These are phyloP conservation scores for Ectropis grisescens DNA, from an alignment of 1,140 invertebrate genomes.

Conservation along the genomic window DNA sequence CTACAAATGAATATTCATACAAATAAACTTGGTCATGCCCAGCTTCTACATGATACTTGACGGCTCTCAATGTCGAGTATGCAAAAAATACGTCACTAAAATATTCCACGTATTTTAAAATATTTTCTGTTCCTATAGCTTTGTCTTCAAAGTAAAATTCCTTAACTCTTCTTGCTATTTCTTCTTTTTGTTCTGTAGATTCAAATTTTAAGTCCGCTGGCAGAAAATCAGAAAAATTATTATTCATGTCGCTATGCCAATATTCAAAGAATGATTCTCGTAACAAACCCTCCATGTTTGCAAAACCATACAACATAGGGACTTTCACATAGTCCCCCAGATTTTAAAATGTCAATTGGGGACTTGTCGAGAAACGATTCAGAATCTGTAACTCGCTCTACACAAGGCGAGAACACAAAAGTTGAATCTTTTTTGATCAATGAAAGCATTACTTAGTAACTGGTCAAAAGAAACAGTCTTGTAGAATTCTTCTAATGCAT, in stretches of 20 bases:
- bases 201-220: slow-evolving; percentile 17
- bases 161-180: slow-evolving; percentile 12
- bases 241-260: slow-evolving; percentile 16
- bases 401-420: slow-evolving; percentile 15
- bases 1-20: slow-evolving; percentile 16
- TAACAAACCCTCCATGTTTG: slow-evolving; percentile 15
- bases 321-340: slow-evolving; percentile 1
- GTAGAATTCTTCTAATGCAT: slow-evolving; percentile 18
- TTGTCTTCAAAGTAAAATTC: slow-evolving; percentile 18
- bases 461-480: slow-evolving; percentile 5
- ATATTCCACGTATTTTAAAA: slow-evolving; percentile 14
- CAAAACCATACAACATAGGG: slow-evolving; percentile 7
- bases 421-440: slow-evolving; percentile 10
- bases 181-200: slow-evolving; percentile 7
- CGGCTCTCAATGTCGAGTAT: slow-evolving; percentile 5
- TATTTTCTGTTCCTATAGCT: slow-evolving; percentile 3
- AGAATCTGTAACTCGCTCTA: slow-evolving; percentile 9
- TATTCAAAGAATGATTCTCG: slow-evolving; percentile 1
- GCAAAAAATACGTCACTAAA: slow-evolving; percentile 16
- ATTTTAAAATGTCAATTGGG: slow-evolving; percentile 7
- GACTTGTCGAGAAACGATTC: slow-evolving; percentile 12
- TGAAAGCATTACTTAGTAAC: slow-evolving; percentile 2
- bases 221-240: slow-evolving; percentile 17
- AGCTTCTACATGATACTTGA: slow-evolving; percentile 7
- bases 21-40: slow-evolving; percentile 18